Evolutionary conservation across 2,888 invertebrate genomes (phyloP), one percentile per base, ranked within the genome.

Genomic region (Orthonychiurus folsomi): DNA sequence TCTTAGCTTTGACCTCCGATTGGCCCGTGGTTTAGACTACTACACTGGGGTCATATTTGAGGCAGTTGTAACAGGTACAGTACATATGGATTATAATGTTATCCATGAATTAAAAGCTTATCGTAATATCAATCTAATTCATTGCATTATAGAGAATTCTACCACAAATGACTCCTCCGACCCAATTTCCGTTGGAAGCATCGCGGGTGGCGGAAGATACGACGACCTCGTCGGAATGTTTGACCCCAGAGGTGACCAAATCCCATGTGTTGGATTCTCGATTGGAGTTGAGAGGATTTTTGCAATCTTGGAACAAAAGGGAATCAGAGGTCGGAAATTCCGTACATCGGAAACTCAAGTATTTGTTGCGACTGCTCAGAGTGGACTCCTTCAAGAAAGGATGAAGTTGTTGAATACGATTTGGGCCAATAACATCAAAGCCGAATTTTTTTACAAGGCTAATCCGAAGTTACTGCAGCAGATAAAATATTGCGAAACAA

Each of bases 11-110:
- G 99, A 99, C 78, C 80, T 99, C 69, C 97, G 97, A 76, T 81
- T 99, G 66, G 99, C 99, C 0, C 83, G 99, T 78, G 99, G 99
- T 0, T 81, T 99, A 61, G 99, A 99, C 80, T 99, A 99, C 77
- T 99, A 99, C 75, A 99, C 99, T 0, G 99, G 99, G 48, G 86
- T 96, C 64, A 99, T 99, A 75, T 99, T 92, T 79, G 99, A 99
- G 82, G 97, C 94, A 64, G 85, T 96, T 61, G 81, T 99, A 50
- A 84, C 85, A 70, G 85, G 88, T 84, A 79, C 79, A 79, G 71
- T n/a, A n/a, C n/a, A n/a, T n/a, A n/a, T n/a, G n/a, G n/a, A n/a
- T n/a, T n/a, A n/a, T n/a, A n/a, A n/a, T n/a, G n/a, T n/a, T n/a
- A n/a, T n/a, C n/a, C n/a, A n/a, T n/a, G n/a, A n/a, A n/a, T n/a